A percentile compares a stretch with the other conserved stretches of the same genome.
phyloP scores from a whole-genome alignment of 2,113 vertebrate species.

The Pangasianodon gigas region DNA sequence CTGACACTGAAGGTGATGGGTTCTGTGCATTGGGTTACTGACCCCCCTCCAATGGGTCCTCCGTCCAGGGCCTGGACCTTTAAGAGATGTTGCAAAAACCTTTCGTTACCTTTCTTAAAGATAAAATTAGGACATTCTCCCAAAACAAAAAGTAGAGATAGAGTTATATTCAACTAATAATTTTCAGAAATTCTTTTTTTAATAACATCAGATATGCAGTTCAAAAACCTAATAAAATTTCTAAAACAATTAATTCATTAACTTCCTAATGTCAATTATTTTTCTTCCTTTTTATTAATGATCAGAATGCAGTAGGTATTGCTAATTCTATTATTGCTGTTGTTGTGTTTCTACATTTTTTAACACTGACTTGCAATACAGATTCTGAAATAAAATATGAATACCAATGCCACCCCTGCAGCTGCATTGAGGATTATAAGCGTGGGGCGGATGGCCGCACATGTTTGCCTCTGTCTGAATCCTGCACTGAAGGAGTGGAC shows the following conservation, averaged over 20 bases:
- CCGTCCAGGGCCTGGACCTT: too few relatives aligned
- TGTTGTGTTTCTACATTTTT: not conserved
- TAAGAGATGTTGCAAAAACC: too few relatives aligned
- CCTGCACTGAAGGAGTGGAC: constrained; percentile 83
- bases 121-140: too few relatives aligned
- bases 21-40: too few relatives aligned
- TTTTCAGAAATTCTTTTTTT: not conserved
- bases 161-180: not conserved
- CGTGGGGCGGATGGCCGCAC: constrained; percentile 87
- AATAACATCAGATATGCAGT: not conserved
- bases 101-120: too few relatives aligned
- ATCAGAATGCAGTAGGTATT: not conserved
- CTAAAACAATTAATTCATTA: not conserved
- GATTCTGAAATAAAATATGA: not conserved
- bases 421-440: constrained; percentile 97
- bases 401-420: constrained; percentile 54
- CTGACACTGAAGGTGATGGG: too few relatives aligned
- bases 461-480: constrained; percentile 88
- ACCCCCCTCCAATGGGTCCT: too few relatives aligned
- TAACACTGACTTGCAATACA: not conserved
- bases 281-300: not conserved
- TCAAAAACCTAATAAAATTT: not conserved
- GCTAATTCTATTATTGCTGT: not conserved
- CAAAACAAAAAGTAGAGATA: too few relatives aligned
- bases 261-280: not conserved